Evolutionary conservation across 2,888 invertebrate species (phyloP).

Genomic region (Hyalella azteca): DNA sequence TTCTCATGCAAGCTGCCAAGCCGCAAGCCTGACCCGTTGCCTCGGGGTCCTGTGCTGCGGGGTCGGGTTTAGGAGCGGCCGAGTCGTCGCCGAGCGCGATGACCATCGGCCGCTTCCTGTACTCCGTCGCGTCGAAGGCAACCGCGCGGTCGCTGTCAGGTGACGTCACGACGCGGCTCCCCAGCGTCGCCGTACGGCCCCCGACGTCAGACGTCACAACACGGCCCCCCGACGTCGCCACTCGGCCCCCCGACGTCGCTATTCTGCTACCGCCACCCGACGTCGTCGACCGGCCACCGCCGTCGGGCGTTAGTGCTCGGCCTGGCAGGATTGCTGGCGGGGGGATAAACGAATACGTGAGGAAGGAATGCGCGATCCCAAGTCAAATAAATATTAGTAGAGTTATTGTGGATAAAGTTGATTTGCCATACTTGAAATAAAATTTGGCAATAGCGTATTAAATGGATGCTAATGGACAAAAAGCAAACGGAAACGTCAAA

Average conservation of each 20-base stretch:
- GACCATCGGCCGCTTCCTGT: constrained; percentile 24
- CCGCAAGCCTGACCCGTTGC: too few relatives aligned
- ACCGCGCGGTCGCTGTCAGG: not conserved
- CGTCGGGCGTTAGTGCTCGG: not conserved
- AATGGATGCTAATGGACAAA: too few relatives aligned
- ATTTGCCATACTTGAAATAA: too few relatives aligned
- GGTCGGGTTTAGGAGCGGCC: not conserved
- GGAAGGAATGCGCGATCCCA: too few relatives aligned
- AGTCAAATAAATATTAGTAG: too few relatives aligned
- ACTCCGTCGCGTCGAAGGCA: not conserved
- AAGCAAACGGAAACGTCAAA: too few relatives aligned
- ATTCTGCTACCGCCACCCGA: not conserved
- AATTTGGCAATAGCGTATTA: too few relatives aligned
- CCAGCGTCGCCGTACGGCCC: not conserved
- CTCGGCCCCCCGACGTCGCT: too few relatives aligned
- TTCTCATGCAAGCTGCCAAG: too few relatives aligned
- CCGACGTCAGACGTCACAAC: not conserved
- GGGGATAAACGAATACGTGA: not conserved
- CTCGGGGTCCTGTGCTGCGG: not conserved
- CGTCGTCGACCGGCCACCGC: not conserved
- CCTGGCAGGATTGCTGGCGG: not conserved
- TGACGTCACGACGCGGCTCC: not conserved
- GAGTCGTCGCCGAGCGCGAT: constrained; percentile 18
- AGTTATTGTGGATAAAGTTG: too few relatives aligned
- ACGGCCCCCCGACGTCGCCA: not conserved